A percentile compares a stretch with the other conserved stretches of the same genome.
Conservation (phyloP, 2,797 vertebrate genomes). For the Rhadinocentrus ornatus region DNA sequence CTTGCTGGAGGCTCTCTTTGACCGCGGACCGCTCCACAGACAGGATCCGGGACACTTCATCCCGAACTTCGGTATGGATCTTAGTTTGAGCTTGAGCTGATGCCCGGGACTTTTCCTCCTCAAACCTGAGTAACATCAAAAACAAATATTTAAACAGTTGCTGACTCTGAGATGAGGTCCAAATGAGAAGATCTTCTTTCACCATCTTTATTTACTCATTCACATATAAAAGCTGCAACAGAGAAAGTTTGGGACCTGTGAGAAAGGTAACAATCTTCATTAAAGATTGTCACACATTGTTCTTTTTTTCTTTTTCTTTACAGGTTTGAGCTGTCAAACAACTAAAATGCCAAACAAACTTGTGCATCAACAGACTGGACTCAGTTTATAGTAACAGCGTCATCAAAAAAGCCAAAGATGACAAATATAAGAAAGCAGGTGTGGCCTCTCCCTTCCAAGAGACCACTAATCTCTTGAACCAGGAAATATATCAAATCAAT, state of each 20-base stretch:
- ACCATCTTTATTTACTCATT: too few species aligned
- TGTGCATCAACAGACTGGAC: not conserved
- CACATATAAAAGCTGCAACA: too few species aligned
- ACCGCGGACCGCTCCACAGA: slow-evolving; percentile 80
- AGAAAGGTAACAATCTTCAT: too few species aligned
- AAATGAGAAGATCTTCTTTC: too few species aligned
- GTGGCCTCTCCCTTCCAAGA: too few species aligned
- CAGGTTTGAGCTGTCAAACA: not conserved
- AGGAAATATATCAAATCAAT: not conserved
- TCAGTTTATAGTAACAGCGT: not conserved
- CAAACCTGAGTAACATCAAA: slow-evolving; percentile 63
- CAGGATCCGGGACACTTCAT: slow-evolving; percentile 86
- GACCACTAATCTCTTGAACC: too few species aligned
- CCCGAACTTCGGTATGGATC: slow-evolving; percentile 68
- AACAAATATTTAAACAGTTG: not conserved
- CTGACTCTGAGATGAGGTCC: not conserved
- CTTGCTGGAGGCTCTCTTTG: slow-evolving; percentile 86
- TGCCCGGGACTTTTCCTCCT: slow-evolving; percentile 70
- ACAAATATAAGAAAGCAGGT: too few species aligned
- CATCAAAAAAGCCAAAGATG: not conserved
- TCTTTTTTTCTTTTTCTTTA: too few species aligned
- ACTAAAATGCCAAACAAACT: not conserved
- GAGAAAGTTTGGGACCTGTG: too few species aligned
- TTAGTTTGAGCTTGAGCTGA: slow-evolving; percentile 60
- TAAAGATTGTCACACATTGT: not conserved